phyloP scores from a whole-genome alignment of 2,797 vertebrate genomes.

The Acrocephalus scirpaceus region DNA sequence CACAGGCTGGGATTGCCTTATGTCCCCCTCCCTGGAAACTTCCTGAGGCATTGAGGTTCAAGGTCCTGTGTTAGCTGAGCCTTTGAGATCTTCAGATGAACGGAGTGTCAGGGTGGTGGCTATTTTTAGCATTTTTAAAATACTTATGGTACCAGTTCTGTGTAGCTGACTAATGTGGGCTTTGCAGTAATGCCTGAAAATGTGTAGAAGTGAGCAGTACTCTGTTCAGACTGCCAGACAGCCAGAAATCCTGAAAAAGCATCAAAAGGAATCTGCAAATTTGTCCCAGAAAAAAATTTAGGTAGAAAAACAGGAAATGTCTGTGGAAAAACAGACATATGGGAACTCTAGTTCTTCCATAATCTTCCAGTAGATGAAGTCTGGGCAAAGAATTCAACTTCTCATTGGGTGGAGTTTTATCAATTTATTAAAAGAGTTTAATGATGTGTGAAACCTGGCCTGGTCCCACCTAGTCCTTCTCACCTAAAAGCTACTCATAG shows the following conservation, averaged over 20 bases:
- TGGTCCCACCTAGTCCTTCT: background rate
- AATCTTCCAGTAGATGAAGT: conserved; percentile 9
- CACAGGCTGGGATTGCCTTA: background rate
- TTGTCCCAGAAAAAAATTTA: background rate
- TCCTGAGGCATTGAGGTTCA: background rate
- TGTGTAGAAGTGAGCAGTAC: background rate
- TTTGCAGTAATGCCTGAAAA: conserved; percentile 20
- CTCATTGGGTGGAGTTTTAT: conserved; percentile 30
- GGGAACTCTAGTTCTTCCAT: conserved; percentile 18
- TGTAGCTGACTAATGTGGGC: background rate
- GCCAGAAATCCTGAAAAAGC: conserved; percentile 9
- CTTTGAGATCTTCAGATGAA: background rate
- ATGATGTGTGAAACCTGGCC: conserved; percentile 54
- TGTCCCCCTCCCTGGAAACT: background rate
- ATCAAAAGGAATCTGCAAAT: conserved; percentile 6
- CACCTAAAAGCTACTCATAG: background rate
- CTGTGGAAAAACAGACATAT: conserved; percentile 38
- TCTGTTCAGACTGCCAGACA: background rate
- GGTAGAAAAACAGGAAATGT: conserved; percentile 33
- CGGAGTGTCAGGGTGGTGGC: background rate
- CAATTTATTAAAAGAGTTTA: conserved; percentile 38
- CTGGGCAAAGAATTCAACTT: conserved; percentile 8
- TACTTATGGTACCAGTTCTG: background rate
- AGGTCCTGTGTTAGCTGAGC: background rate
- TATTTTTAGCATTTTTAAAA: background rate